Conservation (phyloP, 2,113 vertebrate species). For the Pterocles orientalis region DNA sequence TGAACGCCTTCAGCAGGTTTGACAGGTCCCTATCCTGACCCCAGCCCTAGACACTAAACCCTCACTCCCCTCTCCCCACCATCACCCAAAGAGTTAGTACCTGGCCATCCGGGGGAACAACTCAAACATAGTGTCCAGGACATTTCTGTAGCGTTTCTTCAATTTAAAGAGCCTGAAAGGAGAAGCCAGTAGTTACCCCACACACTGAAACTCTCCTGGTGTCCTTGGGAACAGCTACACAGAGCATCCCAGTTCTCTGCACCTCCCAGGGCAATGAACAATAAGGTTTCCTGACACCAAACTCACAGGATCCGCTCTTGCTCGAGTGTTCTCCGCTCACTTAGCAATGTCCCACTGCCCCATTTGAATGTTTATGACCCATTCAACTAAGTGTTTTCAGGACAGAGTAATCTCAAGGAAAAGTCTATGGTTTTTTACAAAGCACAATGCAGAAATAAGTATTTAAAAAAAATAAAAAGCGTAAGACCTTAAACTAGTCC, state of each 20-base stretch:
- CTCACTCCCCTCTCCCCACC: neutral
- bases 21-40: neutral
- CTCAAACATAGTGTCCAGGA: slow-evolving; percentile 98
- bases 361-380: neutral
- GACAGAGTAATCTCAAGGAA: neutral
- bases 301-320: neutral
- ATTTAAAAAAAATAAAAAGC: neutral
- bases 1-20: neutral
- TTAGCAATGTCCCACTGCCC: neutral
- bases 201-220: neutral
- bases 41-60: neutral
- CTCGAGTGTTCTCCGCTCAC: neutral
- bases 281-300: neutral
- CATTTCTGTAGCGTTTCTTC: slow-evolving; percentile 94
- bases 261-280: neutral
- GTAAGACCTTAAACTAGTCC: neutral
- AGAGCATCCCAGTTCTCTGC: neutral
- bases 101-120: slow-evolving; percentile 96
- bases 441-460: neutral
- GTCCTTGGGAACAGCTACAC: rapidly evolving
- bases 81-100: slow-evolving; percentile 45
- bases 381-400: neutral
- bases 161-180: slow-evolving; percentile 90
- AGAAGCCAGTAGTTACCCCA: neutral
- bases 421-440: neutral